Percentiles rank a stretch among this genome's conserved stretches.
Evolutionary conservation across 2,797 vertebrate genomes (phyloP).

Genomic region (Cichlasoma orientale): DNA sequence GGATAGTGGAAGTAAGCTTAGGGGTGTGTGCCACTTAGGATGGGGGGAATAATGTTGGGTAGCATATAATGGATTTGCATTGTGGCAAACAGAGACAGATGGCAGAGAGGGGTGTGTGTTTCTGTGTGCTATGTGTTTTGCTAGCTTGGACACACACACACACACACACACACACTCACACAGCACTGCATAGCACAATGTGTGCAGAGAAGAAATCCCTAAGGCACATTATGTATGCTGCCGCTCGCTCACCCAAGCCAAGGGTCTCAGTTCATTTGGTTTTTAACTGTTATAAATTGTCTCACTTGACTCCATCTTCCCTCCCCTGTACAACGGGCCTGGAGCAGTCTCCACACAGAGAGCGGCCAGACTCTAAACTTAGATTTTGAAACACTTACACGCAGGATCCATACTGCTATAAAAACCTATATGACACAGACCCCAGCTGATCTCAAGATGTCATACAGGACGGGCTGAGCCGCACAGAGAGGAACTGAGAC

Average conservation of each 20-base stretch:
- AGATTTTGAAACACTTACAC: slow-evolving; percentile 13
- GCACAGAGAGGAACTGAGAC: background rate
- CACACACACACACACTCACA: slow-evolving; percentile 35
- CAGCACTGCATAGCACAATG: slow-evolving; percentile 27
- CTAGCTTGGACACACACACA: slow-evolving; percentile 42
- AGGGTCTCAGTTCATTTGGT: slow-evolving; percentile 79
- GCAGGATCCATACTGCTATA: slow-evolving; percentile 13
- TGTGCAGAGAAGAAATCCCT: slow-evolving; percentile 66
- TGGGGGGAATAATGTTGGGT: slow-evolving; percentile 73
- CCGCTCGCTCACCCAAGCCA: slow-evolving; percentile 71
- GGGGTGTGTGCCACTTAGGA: slow-evolving; percentile 72
- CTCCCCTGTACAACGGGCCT: slow-evolving; percentile 61
- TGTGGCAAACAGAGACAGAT: slow-evolving; percentile 78
- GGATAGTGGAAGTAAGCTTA: slow-evolving; percentile 67
- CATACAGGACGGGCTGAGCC: background rate
- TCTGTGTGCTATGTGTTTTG: slow-evolving; percentile 49
- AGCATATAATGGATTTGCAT: slow-evolving; percentile 79
- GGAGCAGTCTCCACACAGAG: slow-evolving; percentile 41
- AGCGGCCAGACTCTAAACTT: slow-evolving; percentile 29
- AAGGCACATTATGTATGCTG: slow-evolving; percentile 74
- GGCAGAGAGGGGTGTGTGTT: slow-evolving; percentile 64
- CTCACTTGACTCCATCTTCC: slow-evolving; percentile 76
- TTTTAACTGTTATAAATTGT: slow-evolving; percentile 80
- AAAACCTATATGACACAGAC: background rate
- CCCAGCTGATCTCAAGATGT: background rate